These are phyloP conservation scores for Smithornis capensis DNA, from an alignment of 2,113 vertebrate genomes.

Conservation along the genomic window DNA sequence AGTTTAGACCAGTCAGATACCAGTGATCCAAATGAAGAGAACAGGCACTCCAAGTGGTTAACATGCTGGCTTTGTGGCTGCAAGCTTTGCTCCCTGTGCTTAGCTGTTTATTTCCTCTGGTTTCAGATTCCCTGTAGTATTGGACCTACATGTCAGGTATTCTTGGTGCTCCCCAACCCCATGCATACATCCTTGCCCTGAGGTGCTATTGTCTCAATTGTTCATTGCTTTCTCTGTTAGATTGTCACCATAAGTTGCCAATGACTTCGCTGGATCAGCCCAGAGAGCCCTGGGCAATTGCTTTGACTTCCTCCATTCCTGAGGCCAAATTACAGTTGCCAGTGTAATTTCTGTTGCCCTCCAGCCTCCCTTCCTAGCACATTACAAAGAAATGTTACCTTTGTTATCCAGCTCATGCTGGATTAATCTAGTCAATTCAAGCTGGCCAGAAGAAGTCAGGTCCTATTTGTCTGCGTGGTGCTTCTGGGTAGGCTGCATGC, in stretches of 20 bases:
- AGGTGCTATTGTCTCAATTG: background rate
- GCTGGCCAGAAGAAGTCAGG: constrained; percentile 36
- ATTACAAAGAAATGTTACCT: constrained; percentile 42
- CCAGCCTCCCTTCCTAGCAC: constrained; percentile 1
- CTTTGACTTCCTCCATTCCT: constrained; percentile 1
- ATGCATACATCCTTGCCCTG: accelerated
- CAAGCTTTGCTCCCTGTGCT: background rate
- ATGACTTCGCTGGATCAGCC: background rate
- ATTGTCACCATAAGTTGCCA: background rate
- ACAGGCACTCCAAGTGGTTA: background rate
- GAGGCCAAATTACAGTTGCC: constrained; percentile 41
- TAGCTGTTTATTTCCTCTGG: background rate
- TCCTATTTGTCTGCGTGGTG: constrained; percentile 21
- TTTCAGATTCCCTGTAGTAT: background rate
- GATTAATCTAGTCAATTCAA: constrained; percentile 46
- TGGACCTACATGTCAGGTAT: background rate
- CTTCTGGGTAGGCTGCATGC: background rate
- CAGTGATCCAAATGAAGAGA: background rate
- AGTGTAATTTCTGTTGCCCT: constrained; percentile 40
- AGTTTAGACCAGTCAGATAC: background rate
- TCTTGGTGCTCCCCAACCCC: background rate
- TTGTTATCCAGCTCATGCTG: constrained; percentile 36
- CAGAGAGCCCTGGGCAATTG: background rate
- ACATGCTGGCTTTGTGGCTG: background rate
- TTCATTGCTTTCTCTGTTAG: background rate